Evolutionary conservation across 2,797 vertebrate genomes (phyloP), one percentile per base, ranked within the genome.

Genomic region (Craterocephalus amniculus): DNA sequence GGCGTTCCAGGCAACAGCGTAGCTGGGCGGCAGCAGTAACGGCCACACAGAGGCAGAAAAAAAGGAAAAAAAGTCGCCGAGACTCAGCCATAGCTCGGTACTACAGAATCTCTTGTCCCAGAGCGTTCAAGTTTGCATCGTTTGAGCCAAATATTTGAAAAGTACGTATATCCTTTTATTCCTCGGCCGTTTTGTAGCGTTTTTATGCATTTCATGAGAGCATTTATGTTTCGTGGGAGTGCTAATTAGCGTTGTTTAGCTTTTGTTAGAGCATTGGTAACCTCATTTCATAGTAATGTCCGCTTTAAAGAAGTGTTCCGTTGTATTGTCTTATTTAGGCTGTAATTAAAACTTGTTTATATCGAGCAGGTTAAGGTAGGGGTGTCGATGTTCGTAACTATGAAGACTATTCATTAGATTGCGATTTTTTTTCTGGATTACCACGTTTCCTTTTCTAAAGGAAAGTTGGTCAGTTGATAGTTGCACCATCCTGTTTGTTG

Each of bases 1-100:
- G 1, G 78, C 69, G 70, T 81, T 76, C 78, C 60, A 57, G 77
- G 27, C 20, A 20, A 4, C 59, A 16, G 13, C 54, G 55, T 16
- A 76, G 70, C 65, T 38, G 64, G 29, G 34, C 49, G 34, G 35
- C 29, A 29, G 20, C 49, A 54, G 27, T 45, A 1, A 4, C 67
- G 9, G 29, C 29, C 52, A 61, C 34, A 67, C 38, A 14, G 32
- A 43, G 38, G 24, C 7, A 7, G 7, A 9, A 10, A 22, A n/a
- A 3, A 20, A 12, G 26, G 2, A 24, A 18, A 31, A 31, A 0
- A 34, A 63, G 45, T 31, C 40, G 20, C 10, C 14, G 18, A 67
- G 51, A 57, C 24, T 6, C 24, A 24, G 14, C 24, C 45, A 18
- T 27, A 27, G 24, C 20, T 13, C n/a, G n/a, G n/a, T n/a, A n/a